A percentile compares a stretch with the other conserved stretches of the same genome.
Conservation (phyloP, 2,797 vertebrate genomes). For the Phaenicophaeus curvirostris region DNA sequence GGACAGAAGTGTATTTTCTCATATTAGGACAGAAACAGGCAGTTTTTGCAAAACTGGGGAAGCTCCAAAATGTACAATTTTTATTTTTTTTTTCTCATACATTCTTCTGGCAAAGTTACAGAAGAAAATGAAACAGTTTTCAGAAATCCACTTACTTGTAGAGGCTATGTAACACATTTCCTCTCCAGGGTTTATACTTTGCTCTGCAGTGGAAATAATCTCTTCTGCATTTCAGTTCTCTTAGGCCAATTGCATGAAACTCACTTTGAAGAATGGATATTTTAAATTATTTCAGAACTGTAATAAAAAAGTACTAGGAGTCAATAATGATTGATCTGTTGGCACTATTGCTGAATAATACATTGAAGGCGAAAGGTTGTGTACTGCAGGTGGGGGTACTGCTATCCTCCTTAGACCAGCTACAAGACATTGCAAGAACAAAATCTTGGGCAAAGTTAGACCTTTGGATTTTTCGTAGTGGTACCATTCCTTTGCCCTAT, state of each 20-base stretch:
- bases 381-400: neutral
- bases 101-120: conserved; percentile 27
- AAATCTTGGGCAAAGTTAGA: neutral
- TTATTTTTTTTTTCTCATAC: neutral
- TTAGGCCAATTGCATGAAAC: neutral
- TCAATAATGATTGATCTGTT: neutral
- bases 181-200: neutral
- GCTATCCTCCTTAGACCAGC: neutral
- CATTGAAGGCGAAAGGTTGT: neutral
- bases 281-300: neutral
- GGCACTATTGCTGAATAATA: neutral
- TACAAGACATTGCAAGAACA: neutral
- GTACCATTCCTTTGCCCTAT: neutral
- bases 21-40: neutral
- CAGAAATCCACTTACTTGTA: conserved; percentile 28
- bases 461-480: neutral
- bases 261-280: neutral
- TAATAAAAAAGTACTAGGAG: neutral
- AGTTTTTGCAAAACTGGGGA: conserved; percentile 24
- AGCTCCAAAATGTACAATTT: neutral
- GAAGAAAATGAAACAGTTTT: conserved; percentile 45
- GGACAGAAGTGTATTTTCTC: neutral
- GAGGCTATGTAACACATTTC: conserved; percentile 11
- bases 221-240: neutral
- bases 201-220: neutral